Percentiles rank a stretch among this genome's conserved stretches.
These are phyloP conservation scores for Seira ritae DNA, from an alignment of 2,888 invertebrate genomes.

Conservation along the genomic window DNA sequence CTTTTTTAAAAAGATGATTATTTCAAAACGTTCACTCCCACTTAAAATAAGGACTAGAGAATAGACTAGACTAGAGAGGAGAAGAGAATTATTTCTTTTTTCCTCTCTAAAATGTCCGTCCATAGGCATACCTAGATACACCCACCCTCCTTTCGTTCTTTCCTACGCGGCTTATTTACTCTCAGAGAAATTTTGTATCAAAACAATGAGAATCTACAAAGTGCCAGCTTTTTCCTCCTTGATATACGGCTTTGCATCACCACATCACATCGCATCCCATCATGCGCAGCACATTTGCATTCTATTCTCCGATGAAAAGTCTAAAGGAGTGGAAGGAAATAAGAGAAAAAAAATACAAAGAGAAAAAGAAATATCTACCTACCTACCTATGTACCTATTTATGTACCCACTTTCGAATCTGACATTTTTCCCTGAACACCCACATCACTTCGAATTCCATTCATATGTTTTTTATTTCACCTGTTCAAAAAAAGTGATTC, in stretches of 20 bases:
- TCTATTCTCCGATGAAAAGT: neutral
- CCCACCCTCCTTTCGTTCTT: conserved; percentile 6
- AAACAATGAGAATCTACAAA: neutral
- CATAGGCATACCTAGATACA: too few relatives aligned
- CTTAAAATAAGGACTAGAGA: too few relatives aligned
- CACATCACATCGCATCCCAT: neutral
- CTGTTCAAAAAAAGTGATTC: neutral
- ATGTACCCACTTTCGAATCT: neutral
- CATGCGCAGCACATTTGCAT: neutral
- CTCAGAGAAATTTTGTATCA: conserved; percentile 2
- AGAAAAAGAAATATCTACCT: conserved; percentile 34
- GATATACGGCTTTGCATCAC: conserved; percentile 17
- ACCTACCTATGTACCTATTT: too few relatives aligned
- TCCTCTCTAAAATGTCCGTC: neutral
- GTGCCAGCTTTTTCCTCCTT: neutral
- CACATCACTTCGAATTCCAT: neutral
- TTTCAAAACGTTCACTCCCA: too few relatives aligned
- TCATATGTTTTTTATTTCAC: neutral
- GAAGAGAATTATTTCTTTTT: neutral
- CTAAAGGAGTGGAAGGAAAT: conserved; percentile 26
- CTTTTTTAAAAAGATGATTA: too few relatives aligned
- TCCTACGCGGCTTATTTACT: conserved; percentile 1
- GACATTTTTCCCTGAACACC: neutral
- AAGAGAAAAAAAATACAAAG: neutral
- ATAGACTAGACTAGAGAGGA: neutral